Evolutionary conservation across 2,113 vertebrate species (phyloP).

Genomic region (Anolis carolinensis): DNA sequence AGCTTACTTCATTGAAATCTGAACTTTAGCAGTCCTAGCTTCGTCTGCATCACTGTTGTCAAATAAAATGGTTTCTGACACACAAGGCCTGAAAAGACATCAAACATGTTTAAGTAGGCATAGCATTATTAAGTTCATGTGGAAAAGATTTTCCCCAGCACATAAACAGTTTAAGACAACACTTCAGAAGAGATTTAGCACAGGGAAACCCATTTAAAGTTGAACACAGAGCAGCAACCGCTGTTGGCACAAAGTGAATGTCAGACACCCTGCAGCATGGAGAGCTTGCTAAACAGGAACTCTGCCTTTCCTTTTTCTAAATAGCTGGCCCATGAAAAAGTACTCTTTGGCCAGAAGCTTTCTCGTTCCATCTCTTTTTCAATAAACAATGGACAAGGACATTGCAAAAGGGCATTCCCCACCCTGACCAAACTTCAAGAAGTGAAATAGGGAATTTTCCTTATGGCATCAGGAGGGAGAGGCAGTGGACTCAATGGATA

Average conservation of each 20-base stretch:
- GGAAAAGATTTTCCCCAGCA: conserved; percentile 16
- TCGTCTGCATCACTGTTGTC: conserved; percentile 78
- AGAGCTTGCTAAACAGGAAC: background rate
- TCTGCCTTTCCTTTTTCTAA: background rate
- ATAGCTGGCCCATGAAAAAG: background rate
- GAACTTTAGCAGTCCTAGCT: conserved; percentile 82
- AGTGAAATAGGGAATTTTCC: background rate
- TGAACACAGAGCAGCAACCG: background rate
- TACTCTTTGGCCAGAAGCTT: background rate
- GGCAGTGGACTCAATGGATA: background rate
- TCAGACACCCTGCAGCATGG: background rate
- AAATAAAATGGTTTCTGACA: conserved; percentile 71
- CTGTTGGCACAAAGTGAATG: conserved; percentile 16
- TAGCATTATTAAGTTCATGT: conserved; percentile 2
- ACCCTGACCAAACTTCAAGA: background rate
- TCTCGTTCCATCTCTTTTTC: background rate
- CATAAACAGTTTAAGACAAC: conserved; percentile 20
- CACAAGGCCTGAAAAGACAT: conserved; percentile 66
- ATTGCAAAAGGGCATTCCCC: background rate
- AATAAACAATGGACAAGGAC: background rate
- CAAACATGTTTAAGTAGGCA: conserved; percentile 33
- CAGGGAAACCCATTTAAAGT: conserved; percentile 34
- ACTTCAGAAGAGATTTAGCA: background rate
- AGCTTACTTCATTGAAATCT: conserved; percentile 87
- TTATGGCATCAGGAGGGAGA: background rate